Evolutionary conservation across 2,888 invertebrate species (phyloP), one percentile per base, ranked within the genome.

Genomic region (Drosophila sordidula): DNA sequence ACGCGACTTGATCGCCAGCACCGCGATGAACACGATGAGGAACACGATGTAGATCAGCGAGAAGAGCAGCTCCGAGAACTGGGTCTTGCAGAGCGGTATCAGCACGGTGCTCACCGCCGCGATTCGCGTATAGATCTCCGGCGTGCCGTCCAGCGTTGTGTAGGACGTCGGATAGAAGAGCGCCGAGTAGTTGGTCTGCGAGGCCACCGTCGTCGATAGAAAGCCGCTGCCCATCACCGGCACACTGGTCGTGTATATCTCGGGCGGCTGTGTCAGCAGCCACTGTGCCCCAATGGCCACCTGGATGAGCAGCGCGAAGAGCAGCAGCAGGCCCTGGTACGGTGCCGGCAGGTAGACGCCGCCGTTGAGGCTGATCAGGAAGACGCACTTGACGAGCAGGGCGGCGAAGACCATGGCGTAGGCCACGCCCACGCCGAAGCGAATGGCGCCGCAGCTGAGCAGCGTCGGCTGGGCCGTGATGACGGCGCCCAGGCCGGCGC

Each of bases 331-430:
- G 73, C 95, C 96, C 93, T 98, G 98, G 92, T 98, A 98, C 12
- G 97, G 96, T 6, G 98, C 97, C 56, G 98, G 98, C 58, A 98
- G 93, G 91, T 98, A 98, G 51, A 98, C 97, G 70, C 97, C 97
- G 56, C 96, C 95, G 92, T 98, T 97, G 70, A 98, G 94, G 90
- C 98, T 97, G 79, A 98, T 95, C 68, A 98, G 94, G 92, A 98
- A 98, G 79, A 98, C 97, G 92, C 98, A 97, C 93, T 98, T 98
- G 75, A 98, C 98, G 83, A 98, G 94, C 51, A 98, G 94, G 0
- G 98, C 96, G 41, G 97, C 96, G 92, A 98, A 98, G 67, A 98
- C 96, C 61, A 98, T 94, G 55, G 97, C 96, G 82, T 97, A 96
- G 8, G 97, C 94, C 14, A 96, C 95, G 54, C 97, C 97, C 44